phyloP scores from a whole-genome alignment of 2,888 invertebrate genomes.

The Lepidonotus clava region DNA sequence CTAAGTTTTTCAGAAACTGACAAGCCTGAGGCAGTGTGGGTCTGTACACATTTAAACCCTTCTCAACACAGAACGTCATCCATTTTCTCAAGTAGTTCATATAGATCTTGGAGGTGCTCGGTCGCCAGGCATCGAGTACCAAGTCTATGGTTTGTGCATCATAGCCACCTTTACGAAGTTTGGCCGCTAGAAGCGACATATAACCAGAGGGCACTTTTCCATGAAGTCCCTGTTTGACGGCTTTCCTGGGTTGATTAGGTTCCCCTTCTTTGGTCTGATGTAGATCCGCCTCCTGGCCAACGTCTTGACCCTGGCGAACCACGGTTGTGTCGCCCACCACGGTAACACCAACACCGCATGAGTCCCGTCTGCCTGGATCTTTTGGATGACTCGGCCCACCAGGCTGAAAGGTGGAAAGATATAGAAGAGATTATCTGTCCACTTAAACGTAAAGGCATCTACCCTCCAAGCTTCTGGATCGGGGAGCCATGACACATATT shows the following conservation, averaged over 20 bases:
- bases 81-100: background rate
- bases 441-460: background rate
- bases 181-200: background rate
- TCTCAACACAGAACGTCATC: background rate
- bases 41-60: background rate
- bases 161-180: background rate
- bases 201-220: background rate
- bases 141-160: background rate
- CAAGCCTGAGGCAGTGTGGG: background rate
- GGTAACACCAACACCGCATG: background rate
- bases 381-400: background rate
- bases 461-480: background rate
- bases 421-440: background rate
- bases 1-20: background rate
- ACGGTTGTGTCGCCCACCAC: background rate
- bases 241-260: background rate
- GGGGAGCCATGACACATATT: background rate
- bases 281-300: background rate
- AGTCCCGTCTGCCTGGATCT: background rate
- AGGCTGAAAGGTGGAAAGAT: background rate
- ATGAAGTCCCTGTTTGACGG: background rate
- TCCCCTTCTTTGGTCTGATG: background rate
- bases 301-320: background rate
- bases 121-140: background rate
- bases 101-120: background rate